Evolutionary conservation across 2,888 invertebrate genomes (phyloP), one percentile per base, ranked within the genome.

Genomic region (Phortica okadai): DNA sequence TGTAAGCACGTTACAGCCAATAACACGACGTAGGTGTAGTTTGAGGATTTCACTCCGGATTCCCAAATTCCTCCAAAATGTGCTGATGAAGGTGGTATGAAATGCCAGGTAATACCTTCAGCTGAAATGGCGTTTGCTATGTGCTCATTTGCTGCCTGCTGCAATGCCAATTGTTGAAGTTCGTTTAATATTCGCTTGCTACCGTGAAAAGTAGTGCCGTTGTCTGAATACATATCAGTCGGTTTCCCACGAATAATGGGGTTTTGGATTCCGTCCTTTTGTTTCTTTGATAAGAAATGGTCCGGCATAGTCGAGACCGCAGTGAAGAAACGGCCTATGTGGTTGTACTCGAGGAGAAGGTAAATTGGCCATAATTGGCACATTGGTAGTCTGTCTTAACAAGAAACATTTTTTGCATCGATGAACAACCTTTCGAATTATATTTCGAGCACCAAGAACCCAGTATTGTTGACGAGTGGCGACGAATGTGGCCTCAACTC

Each of bases 391-490:
- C 16, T 76, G 78, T 8, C 77, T 21, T 45, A 77, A 74, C 73
- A 79, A 62, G n/a, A 80, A 80, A 25, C 79, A 82, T 3, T 33
- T 56, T 25, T 76, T 75, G 69, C 81, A 79, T 1, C 14, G 11
- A 14, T 64, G 33, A 0, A 77, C 75, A 0, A 74, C 67, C 16
- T 76, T 79, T 5, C 77, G 76, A 14, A 79, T 74, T 0, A 78
- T 42, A 14, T 76, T 78, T 2, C 75, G 69, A 44, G 76, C 75
- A 2, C 78, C 74, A 44, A 80, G 11, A n/a, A 79, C 75, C 77
- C 78, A 80, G 44, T 74, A 79, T 25, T 76, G 75, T 50, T 80
- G 78, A 1, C 78, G 72, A 0, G 25, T 62, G 6, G 74, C 69
- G 2, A 50, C 16, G 14, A 78, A 74, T 11, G 76, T 77, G 42